Percentiles rank a stretch among this genome's conserved stretches.
phyloP scores from a whole-genome alignment of 2,113 vertebrate species.

The Callopanchax toddi region DNA sequence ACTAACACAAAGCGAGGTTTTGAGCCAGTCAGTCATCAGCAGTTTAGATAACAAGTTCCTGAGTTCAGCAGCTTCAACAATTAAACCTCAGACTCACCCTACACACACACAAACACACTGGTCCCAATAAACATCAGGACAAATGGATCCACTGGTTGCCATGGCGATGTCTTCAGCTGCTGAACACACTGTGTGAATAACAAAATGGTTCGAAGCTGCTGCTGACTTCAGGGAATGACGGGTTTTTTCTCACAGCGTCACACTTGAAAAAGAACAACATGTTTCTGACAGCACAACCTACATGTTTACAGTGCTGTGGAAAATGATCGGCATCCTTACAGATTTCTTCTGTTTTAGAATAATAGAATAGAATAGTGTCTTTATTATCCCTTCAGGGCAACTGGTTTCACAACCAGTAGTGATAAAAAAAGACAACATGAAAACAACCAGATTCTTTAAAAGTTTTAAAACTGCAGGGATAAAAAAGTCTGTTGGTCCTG shows the following conservation, averaged over 20 bases:
- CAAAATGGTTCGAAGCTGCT: constrained; percentile 63
- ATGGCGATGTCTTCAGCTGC: constrained; percentile 72
- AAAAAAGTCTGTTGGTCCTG: too few species aligned
- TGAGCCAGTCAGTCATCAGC: constrained; percentile 38
- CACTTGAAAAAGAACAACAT: background rate
- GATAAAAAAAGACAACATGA: too few species aligned
- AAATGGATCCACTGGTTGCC: constrained; percentile 74
- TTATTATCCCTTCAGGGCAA: too few species aligned
- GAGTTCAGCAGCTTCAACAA: constrained; percentile 50
- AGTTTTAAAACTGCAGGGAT: too few species aligned
- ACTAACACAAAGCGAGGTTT: constrained; percentile 5
- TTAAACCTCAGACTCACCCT: constrained; percentile 56
- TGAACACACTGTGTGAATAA: constrained; percentile 77
- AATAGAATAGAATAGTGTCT: too few species aligned
- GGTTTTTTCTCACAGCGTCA: constrained; percentile 18
- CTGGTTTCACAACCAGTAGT: too few species aligned
- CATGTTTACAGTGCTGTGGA: too few species aligned
- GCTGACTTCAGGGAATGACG: constrained; percentile 64
- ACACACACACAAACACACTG: constrained; percentile 22
- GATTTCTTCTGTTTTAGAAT: too few species aligned
- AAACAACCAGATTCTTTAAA: too few species aligned
- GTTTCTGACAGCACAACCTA: background rate
- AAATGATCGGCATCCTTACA: too few species aligned
- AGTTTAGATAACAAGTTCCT: constrained; percentile 25
- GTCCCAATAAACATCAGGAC: constrained; percentile 73